Conservation (phyloP, 23 tunicate species). For the Trididemnum miniatum region DNA sequence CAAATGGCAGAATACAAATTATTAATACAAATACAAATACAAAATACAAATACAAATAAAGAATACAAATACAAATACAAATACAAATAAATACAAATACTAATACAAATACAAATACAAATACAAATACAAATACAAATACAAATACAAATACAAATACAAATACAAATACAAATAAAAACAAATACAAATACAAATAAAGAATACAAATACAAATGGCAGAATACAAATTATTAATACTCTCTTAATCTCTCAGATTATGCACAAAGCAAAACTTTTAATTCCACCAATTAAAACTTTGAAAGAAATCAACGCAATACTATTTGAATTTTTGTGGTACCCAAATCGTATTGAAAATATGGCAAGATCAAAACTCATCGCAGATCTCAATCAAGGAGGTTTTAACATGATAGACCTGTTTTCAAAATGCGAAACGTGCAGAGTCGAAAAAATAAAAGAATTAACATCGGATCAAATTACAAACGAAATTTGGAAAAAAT, state of each 20-base stretch:
- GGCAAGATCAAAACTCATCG: background rate
- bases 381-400: background rate
- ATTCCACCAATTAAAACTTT: background rate
- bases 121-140: no score
- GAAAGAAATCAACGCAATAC: background rate
- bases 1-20: no score
- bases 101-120: no score
- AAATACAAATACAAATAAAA: no score
- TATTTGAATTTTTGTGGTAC: background rate
- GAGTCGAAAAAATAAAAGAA: background rate
- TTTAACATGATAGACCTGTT: background rate
- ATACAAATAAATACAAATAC: no score
- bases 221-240: constrained; percentile 3
- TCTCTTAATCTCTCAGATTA: background rate
- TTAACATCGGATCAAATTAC: background rate
- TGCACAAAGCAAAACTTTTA: background rate
- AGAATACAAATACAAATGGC: constrained; percentile 1
- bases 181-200: no score
- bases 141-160: no score
- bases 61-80: no score
- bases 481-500: background rate
- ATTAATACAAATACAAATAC: no score
- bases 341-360: background rate
- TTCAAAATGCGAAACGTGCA: background rate
- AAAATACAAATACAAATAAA: no score